A percentile compares a stretch with the other conserved stretches of the same genome.
These are phyloP conservation scores for Paratrypauchen microcephalus DNA, from an alignment of 2,797 vertebrate species.

Conservation along the genomic window DNA sequence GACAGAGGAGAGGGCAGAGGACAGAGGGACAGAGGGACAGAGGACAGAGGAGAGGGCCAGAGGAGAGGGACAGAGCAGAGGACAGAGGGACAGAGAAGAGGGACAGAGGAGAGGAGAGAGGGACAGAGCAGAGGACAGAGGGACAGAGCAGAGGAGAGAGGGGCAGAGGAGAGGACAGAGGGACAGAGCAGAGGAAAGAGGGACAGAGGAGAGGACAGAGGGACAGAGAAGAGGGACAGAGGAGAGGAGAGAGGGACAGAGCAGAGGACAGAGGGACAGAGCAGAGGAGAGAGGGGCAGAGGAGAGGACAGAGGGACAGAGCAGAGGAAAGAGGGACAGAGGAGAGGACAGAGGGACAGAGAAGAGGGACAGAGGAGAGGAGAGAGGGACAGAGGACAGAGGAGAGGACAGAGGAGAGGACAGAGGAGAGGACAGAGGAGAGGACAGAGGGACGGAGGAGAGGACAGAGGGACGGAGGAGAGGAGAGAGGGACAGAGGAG, in stretches of 20 bases:
- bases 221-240: not conserved
- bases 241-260: not conserved
- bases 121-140: too few relatives aligned
- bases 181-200: not conserved
- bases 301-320: conserved; percentile 39
- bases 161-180: too few relatives aligned
- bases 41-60: not conserved
- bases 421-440: too few relatives aligned
- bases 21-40: not conserved
- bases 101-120: not conserved
- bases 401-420: conserved; percentile 34
- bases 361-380: too few relatives aligned
- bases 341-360: not conserved
- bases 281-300: not conserved
- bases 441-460: not conserved
- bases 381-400: not conserved
- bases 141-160: not conserved
- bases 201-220: too few relatives aligned
- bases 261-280: conserved; percentile 36
- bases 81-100: not conserved
- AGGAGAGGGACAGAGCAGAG: not conserved
- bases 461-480: too few relatives aligned
- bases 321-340: too few relatives aligned
- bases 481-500: too few relatives aligned
- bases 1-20: not conserved